phyloP scores from a whole-genome alignment of 1,140 invertebrate species.

The Macrocentrus cingulum region DNA sequence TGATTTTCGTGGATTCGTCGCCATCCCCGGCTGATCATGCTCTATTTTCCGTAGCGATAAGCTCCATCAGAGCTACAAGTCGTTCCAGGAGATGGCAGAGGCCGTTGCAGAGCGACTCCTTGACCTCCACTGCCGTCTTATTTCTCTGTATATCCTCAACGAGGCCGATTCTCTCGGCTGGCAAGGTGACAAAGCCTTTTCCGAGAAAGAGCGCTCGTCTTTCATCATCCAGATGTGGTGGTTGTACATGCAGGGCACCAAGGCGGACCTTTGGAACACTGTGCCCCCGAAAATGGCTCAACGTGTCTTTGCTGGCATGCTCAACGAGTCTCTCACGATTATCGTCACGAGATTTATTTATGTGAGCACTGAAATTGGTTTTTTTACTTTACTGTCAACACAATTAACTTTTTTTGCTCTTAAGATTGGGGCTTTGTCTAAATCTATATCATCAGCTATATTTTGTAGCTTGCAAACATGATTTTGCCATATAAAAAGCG shows the following conservation, averaged over 20 bases:
- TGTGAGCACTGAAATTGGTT: conserved; percentile 49
- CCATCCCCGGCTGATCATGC: too few species aligned
- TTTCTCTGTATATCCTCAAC: conserved; percentile 76
- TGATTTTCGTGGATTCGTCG: too few species aligned
- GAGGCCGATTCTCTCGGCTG: conserved; percentile 73
- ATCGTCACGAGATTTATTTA: conserved; percentile 73
- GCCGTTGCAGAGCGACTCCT: conserved; percentile 76
- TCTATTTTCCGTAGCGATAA: conserved; percentile 35
- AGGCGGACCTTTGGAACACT: conserved; percentile 76
- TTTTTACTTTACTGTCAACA: not conserved
- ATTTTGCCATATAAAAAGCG: too few species aligned
- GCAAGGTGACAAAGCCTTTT: conserved; percentile 65
- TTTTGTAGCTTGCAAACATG: too few species aligned
- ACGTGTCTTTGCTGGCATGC: conserved; percentile 75
- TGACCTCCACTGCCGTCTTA: conserved; percentile 73
- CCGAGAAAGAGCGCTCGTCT: conserved; percentile 71
- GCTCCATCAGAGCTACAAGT: conserved; percentile 64
- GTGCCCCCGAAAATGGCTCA: conserved; percentile 81
- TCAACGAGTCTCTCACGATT: conserved; percentile 78
- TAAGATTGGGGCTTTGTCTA: too few species aligned
- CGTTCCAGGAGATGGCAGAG: conserved; percentile 78
- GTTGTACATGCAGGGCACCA: conserved; percentile 79
- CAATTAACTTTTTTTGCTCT: not conserved
- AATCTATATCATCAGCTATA: too few species aligned
- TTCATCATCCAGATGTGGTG: conserved; percentile 83